These are phyloP conservation scores for Nesospiza acunhae DNA, from an alignment of 2,113 vertebrate genomes.

Conservation along the genomic window DNA sequence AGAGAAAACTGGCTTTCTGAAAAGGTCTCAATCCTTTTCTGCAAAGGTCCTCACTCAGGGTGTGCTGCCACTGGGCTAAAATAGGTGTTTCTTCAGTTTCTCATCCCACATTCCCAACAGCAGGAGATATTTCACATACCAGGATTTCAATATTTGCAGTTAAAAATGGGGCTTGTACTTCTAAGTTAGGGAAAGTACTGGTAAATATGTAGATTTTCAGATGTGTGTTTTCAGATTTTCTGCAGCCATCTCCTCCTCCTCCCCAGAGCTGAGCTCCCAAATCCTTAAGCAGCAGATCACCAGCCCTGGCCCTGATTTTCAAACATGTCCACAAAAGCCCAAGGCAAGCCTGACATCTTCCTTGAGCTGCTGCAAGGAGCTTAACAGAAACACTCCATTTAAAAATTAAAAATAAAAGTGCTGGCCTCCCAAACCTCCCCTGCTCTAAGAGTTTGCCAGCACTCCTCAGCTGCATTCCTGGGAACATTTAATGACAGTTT, in stretches of 20 bases:
- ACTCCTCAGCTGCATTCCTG: not conserved
- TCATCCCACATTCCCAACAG: not conserved
- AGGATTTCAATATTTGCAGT: not conserved
- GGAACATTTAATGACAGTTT: slow-evolving; percentile 39
- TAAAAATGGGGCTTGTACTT: not conserved
- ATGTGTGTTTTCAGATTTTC: not conserved
- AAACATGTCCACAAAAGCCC: not conserved
- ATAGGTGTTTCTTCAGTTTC: not conserved
- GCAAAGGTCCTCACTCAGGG: not conserved
- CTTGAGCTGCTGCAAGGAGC: not conserved
- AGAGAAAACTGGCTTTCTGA: not conserved
- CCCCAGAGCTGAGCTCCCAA: not conserved
- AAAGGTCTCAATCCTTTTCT: not conserved
- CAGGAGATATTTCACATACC: not conserved
- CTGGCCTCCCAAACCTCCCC: not conserved
- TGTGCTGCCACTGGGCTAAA: not conserved
- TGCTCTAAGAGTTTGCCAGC: not conserved
- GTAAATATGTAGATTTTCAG: not conserved
- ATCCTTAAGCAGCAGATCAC: not conserved
- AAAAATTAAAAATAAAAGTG: not conserved
- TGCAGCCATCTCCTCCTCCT: not conserved
- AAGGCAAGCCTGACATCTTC: not conserved
- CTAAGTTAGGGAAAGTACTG: not conserved
- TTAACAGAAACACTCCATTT: not conserved
- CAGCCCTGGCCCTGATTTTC: not conserved